phyloP scores from a whole-genome alignment of 1,140 invertebrate species.

The Augochlora pura region DNA sequence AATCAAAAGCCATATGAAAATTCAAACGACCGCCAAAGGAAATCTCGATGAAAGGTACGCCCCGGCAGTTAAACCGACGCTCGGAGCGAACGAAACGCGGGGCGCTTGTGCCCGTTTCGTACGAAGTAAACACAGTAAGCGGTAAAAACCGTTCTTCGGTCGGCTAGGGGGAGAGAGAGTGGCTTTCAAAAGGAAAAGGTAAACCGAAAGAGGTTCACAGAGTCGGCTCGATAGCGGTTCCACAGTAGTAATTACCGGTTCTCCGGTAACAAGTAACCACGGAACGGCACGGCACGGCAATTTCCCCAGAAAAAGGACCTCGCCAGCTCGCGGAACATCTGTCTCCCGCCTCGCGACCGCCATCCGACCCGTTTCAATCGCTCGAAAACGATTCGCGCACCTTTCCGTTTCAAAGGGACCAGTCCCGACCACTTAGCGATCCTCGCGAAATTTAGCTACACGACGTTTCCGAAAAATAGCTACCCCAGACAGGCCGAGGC shows the following conservation, averaged over 20 bases:
- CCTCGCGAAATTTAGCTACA: neutral
- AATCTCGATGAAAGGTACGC: slow-evolving; percentile 34
- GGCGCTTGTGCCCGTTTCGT: neutral
- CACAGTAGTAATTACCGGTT: slow-evolving; percentile 59
- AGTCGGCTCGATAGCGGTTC: slow-evolving; percentile 56
- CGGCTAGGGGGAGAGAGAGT: slow-evolving; percentile 25
- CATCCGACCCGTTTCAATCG: neutral
- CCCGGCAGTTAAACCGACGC: slow-evolving; percentile 47
- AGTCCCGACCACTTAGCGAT: neutral
- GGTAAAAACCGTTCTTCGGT: slow-evolving; percentile 50
- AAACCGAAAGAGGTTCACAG: slow-evolving; percentile 58
- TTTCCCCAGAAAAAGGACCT: slow-evolving; percentile 56
- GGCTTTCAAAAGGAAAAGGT: slow-evolving; percentile 59
- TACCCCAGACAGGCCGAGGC: no score
- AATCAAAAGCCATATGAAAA: slow-evolving; percentile 34
- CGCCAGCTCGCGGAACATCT: slow-evolving; percentile 34
- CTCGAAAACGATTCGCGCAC: neutral
- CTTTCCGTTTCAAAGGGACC: neutral
- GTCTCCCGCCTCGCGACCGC: slow-evolving; percentile 16
- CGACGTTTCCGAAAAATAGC: no score
- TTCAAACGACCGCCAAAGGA: slow-evolving; percentile 37
- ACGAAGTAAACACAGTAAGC: slow-evolving; percentile 53
- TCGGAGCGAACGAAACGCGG: slow-evolving; percentile 33
- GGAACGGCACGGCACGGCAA: slow-evolving; percentile 39
- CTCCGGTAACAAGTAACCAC: slow-evolving; percentile 58